Evolutionary conservation across 2,797 vertebrate species (phyloP), one percentile per base, ranked within the genome.

Genomic region (Catostomus latipinnis): DNA sequence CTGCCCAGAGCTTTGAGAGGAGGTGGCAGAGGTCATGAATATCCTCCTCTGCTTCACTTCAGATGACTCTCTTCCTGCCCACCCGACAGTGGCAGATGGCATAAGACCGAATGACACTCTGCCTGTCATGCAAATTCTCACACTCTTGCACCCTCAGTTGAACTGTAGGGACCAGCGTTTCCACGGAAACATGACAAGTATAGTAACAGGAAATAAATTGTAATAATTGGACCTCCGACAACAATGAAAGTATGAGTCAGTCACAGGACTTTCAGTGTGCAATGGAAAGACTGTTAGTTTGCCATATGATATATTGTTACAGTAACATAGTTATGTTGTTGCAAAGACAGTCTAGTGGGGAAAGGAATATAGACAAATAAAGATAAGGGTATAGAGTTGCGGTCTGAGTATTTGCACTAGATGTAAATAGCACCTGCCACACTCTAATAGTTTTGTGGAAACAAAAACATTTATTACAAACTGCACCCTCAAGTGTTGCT

Each of bases 171-270:
- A 62, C 53, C 53, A 50, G 46, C 6, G 45, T 82, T 14, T 74
- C 83, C 68, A 82, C 74, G 77, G 73, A 22, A 71, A 72, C 83
- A 3, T 14, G 22, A 49, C 13, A 69, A 73, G 45, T 69, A 71
- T 71, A 71, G 52, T 61, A 81, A 67, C 67, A 74, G 65, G 18
- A 66, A 67, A 54, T 57, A 45, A 34, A 69, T 14, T 62, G 2
- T 81, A 75, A 76, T 76, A 13, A 11, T 76, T 69, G 81, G 75
- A 83, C 9, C 82, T 53, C 49, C 0, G 45, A 43, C 45, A 80
- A 86, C 71, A 82, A 50, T 48, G n/a, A 61, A 56, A 61, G 69
- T 83, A 75, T 83, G 88, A 81, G 73, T 88, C 71, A 76, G 78
- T 88, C 67, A 67, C 49, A 57, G 56, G 68, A 67, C 50, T 18